Base-by-base conservation (phyloP, 1,140 invertebrate species). In the Chrysopa pallens region DNA sequence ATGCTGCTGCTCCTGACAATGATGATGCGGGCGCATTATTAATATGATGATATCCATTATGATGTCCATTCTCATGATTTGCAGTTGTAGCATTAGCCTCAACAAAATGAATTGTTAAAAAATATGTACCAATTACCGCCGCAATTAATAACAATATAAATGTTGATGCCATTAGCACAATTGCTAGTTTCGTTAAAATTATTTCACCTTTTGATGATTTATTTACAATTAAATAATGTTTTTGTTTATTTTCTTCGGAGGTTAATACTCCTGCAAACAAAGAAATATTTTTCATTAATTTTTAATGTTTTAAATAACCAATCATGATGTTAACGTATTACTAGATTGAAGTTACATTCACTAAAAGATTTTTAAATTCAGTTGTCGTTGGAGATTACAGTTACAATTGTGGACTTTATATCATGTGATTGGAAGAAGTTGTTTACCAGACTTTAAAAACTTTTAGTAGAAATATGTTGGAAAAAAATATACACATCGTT, bases 41-140 rank as follows among this genome's bases (percentile, higher is more conserved):
- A 29, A 36, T 23, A 6, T 27, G 39, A 43, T 13, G 33, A 43
- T 12, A 49, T 36, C 6, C 45, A 39, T 38, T 43, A 45, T n/a
- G 47, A 23, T 23, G 17, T 23, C 17, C 17, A 23, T 23, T 23
- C 17, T 23, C 17, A 23, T 23, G 17, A 23, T 23, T 23, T 23
- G 17, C 17, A 23, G 17, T 23, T 23, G 17, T 23, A 23, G 17
- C 17, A 23, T 23, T 23, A 23, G 33, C 46, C 35, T 46, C 36
- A 42, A 38, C 48, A 46, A 46, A 50, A 44, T 48, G 48, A 40
- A 57, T 52, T 45, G 52, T 47, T 40, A 56, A 42, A 40, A 60
- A 54, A 46, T 53, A 59, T 17, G 57, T 56, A 17, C 54, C 44
- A 15, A 58, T 46, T 8, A 51, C 57, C 17, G 53, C 52, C 33